phyloP scores from a whole-genome alignment of 2,113 vertebrate genomes.

The Rhea pennata region DNA sequence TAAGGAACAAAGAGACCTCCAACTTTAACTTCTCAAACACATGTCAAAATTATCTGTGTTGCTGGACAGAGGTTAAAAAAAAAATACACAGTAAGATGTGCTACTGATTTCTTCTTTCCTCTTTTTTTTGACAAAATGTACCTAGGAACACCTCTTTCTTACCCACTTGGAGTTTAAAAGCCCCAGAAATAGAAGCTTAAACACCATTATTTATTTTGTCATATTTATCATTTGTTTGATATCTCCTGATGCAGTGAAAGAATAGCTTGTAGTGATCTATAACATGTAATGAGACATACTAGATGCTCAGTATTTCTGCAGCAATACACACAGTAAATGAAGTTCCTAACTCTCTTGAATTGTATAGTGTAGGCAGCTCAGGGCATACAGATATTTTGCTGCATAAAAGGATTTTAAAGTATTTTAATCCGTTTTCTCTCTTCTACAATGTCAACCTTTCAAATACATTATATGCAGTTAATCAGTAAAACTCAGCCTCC shows the following conservation, averaged over 20 bases:
- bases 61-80: neutral
- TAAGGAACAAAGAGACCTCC: neutral
- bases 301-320: too few species aligned
- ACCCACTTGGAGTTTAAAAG: neutral
- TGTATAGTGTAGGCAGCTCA: neutral
- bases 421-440: neutral
- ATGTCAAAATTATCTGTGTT: neutral
- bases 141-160: neutral
- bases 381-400: too few species aligned
- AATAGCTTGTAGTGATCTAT: neutral
- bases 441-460: neutral
- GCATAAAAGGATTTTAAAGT: neutral
- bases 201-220: neutral
- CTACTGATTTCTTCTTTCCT: neutral
- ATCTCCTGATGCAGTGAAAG: neutral
- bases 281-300: accelerated
- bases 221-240: neutral
- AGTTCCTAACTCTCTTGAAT: neutral
- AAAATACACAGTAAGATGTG: neutral
- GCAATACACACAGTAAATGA: too few species aligned
- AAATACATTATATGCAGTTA: accelerated
- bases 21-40: neutral
- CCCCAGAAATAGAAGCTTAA: neutral
- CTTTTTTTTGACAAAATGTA: neutral
- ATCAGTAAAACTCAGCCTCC: neutral